Conservation (phyloP, 2,113 vertebrate genomes). For the Nibea coibor region DNA sequence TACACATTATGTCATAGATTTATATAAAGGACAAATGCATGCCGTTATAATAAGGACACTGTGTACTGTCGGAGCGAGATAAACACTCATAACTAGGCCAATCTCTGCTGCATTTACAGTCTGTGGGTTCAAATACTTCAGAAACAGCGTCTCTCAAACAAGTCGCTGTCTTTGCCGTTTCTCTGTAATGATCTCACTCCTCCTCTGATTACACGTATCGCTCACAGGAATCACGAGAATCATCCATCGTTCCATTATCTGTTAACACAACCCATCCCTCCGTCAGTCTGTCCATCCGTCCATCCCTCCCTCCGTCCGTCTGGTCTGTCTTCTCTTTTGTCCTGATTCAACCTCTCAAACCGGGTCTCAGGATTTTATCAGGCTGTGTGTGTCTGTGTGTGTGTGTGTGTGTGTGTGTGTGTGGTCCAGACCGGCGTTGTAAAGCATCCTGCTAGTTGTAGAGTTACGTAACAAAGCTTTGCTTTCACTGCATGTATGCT, state of each 20-base stretch:
- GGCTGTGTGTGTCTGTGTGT: slow-evolving; percentile 8
- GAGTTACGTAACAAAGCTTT: slow-evolving; percentile 72
- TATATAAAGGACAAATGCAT: slow-evolving; percentile 32
- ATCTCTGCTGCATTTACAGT: slow-evolving; percentile 63
- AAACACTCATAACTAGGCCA: slow-evolving; percentile 68
- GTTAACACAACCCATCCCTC: slow-evolving; percentile 36
- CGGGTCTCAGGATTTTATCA: slow-evolving; percentile 34
- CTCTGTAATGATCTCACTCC: slow-evolving; percentile 18
- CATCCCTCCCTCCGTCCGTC: slow-evolving; percentile 34
- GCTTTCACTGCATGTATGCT: slow-evolving; percentile 61
- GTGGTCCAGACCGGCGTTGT: slow-evolving; percentile 4
- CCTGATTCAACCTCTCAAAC: slow-evolving; percentile 49
- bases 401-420: slow-evolving; percentile 21
- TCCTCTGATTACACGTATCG: slow-evolving; percentile 27
- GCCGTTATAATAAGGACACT: slow-evolving; percentile 59
- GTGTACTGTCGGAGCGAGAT: slow-evolving; percentile 56
- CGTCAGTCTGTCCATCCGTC: slow-evolving; percentile 34
- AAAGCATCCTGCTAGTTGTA: slow-evolving; percentile 47
- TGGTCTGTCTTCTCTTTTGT: slow-evolving; percentile 29
- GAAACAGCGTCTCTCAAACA: slow-evolving; percentile 24
- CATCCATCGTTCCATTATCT: slow-evolving; percentile 20
- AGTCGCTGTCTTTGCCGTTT: slow-evolving; percentile 15
- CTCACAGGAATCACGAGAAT: slow-evolving; percentile 31
- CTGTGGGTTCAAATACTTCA: slow-evolving; percentile 55
- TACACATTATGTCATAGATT: not conserved